These are phyloP conservation scores for Palaemon carinicauda DNA, from an alignment of 1,140 invertebrate genomes.

Conservation along the genomic window DNA sequence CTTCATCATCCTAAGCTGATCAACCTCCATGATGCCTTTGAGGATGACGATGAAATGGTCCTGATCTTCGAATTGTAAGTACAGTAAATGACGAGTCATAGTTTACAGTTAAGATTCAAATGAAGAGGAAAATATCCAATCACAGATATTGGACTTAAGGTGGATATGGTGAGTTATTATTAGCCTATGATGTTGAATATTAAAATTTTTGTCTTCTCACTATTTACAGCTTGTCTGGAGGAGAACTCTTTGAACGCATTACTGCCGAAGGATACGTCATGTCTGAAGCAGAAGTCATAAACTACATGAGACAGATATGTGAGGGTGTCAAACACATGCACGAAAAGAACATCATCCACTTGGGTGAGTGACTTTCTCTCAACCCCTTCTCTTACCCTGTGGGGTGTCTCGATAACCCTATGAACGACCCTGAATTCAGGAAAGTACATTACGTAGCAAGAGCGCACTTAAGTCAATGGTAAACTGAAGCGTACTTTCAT, in stretches of 20 bases:
- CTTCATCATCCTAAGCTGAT: constrained; percentile 97
- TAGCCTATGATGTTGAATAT: background rate
- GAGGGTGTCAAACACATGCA: constrained; percentile 99
- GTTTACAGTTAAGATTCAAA: background rate
- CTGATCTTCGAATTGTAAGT: constrained; percentile 98
- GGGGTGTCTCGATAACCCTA: background rate
- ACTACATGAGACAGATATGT: constrained; percentile 99
- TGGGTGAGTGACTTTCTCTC: constrained; percentile 70
- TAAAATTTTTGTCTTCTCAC: background rate
- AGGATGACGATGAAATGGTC: constrained; percentile 99
- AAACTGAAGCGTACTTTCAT: too few relatives aligned
- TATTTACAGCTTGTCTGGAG: constrained; percentile 86
- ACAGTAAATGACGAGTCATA: background rate
- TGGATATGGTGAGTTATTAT: background rate
- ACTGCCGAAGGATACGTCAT: constrained; percentile 97
- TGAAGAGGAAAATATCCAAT: too few relatives aligned
- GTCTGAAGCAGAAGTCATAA: constrained; percentile 99
- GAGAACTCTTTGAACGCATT: constrained; percentile 97
- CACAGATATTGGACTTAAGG: background rate
- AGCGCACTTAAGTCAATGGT: too few relatives aligned
- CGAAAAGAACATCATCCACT: constrained; percentile 98
- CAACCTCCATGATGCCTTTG: constrained; percentile 98
- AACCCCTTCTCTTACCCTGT: background rate
- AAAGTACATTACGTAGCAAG: too few relatives aligned
- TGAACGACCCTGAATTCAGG: background rate